Evolutionary conservation across 2,797 vertebrate genomes (phyloP), one percentile per base, ranked within the genome.

Genomic region (Chaetodon trifasciatus): DNA sequence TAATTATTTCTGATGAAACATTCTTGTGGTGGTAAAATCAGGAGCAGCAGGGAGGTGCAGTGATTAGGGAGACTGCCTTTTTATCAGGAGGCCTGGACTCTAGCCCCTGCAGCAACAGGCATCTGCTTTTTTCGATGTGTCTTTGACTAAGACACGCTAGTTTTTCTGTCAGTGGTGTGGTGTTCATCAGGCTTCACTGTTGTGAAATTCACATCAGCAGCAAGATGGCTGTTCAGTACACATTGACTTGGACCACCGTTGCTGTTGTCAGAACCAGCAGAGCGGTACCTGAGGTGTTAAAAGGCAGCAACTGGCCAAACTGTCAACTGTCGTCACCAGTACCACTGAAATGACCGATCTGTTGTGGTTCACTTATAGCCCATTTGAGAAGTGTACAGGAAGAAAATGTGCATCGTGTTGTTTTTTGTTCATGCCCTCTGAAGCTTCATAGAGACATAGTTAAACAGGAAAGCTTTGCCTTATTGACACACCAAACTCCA

Each of bases 1-100:
- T 76, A 74, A 83, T 89, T 76, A 84, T 84, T 88, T 89, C 44
- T 85, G 68, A 81, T 79, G 79, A 78, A 70, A 82, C 65, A 24
- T 83, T 81, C 57, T 84, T 46, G 32, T 53, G 74, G 57, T 68
- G 64, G 64, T 67, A 68, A 81, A 91, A 71, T 61, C 62, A 52
- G 44, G 39, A 78, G 71, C 78, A 74, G 76, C 57, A 28, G 71
- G 65, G 73, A 58, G 55, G n/a, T 87, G 72, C 28, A 50, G 63
- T 79, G 79, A 81, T 86, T 64, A 65, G 66, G 74, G 76, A 80
- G 70, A 47, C 37, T 5, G 23, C 46, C 37, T 81, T 86, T 84
- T 3, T 12, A 61, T 78, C 21, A 10, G 55, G 47, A 68, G 62
- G 47, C 42, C 55, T 64, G 32, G 72, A 55, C 71, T 61, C 46